Evolutionary conservation across 2,113 vertebrate species (phyloP).

Genomic region (Macaca fascicularis): DNA sequence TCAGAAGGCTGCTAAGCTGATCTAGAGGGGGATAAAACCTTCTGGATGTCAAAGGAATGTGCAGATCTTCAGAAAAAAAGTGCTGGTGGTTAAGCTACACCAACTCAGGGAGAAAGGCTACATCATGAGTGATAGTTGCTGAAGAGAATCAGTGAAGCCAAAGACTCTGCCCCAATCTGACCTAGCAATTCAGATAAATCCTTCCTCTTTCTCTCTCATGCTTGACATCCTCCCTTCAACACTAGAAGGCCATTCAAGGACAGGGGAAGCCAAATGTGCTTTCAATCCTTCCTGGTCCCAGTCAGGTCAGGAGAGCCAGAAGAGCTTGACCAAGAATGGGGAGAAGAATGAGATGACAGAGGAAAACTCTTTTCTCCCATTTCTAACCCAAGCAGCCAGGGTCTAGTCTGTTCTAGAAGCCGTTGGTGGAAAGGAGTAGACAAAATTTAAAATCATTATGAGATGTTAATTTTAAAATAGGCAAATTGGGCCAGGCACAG

Average conservation of each 20-base stretch:
- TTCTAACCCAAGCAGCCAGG: neutral
- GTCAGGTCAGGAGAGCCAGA: neutral
- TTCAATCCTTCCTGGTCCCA: neutral
- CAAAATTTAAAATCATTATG: neutral
- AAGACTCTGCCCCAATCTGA: neutral
- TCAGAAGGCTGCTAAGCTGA: neutral
- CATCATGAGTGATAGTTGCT: no score
- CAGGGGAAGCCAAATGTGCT: neutral
- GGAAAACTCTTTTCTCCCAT: neutral
- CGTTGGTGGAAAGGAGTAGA: neutral
- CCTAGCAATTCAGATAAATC: neutral
- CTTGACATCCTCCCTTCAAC: no score
- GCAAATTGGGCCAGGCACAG: neutral
- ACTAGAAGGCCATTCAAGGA: neutral
- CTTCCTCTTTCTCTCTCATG: neutral
- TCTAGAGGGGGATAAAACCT: neutral
- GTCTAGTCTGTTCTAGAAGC: accelerated
- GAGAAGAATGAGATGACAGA: neutral
- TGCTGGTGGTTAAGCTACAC: neutral
- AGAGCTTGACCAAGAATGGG: neutral
- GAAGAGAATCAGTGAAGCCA: neutral
- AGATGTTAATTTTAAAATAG: neutral
- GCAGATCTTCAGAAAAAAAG: neutral
- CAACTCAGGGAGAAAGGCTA: neutral
- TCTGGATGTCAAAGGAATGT: neutral